Conservation (phyloP, 2,888 invertebrate genomes). For the Tetanocera ferruginea region DNA sequence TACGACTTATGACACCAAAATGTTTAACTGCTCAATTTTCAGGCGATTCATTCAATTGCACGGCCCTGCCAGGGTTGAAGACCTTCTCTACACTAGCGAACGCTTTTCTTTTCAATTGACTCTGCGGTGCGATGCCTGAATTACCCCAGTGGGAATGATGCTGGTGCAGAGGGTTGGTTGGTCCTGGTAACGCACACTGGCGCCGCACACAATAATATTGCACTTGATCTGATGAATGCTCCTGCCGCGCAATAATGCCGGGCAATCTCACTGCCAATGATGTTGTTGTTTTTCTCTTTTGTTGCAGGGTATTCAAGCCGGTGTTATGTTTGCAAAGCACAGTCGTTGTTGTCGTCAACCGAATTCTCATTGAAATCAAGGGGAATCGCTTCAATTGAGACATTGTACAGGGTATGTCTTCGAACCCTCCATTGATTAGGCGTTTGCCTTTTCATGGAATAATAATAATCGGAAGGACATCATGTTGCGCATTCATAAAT, state of each 20-base stretch:
- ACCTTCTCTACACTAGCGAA: background rate
- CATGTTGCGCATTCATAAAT: constrained; percentile 62
- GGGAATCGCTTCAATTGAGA: constrained; percentile 56
- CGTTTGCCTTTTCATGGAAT: constrained; percentile 46
- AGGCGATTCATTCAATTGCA: constrained; percentile 42
- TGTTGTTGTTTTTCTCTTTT: constrained; percentile 25
- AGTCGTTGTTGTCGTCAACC: constrained; percentile 24
- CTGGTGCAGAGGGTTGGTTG: constrained; percentile 43
- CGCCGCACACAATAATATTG: constrained; percentile 12
- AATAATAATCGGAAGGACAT: constrained; percentile 44
- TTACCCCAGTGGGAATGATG: constrained; percentile 67
- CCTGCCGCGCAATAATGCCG: background rate
- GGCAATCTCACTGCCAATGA: background rate
- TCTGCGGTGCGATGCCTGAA: constrained; percentile 60
- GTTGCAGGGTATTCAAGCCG: constrained; percentile 38
- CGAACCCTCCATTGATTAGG: constrained; percentile 43
- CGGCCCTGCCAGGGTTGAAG: constrained; percentile 44
- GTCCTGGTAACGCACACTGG: background rate
- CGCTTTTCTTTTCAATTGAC: constrained; percentile 46
- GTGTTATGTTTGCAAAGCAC: constrained; percentile 36
- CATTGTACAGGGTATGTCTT: constrained; percentile 49
- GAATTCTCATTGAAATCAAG: constrained; percentile 50
- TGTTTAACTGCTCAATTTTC: constrained; percentile 67
- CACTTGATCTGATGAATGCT: constrained; percentile 42
- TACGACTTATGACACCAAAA: constrained; percentile 69